These are phyloP conservation scores for Catocala fraxini DNA, from an alignment of 2,888 invertebrate genomes.

Conservation along the genomic window DNA sequence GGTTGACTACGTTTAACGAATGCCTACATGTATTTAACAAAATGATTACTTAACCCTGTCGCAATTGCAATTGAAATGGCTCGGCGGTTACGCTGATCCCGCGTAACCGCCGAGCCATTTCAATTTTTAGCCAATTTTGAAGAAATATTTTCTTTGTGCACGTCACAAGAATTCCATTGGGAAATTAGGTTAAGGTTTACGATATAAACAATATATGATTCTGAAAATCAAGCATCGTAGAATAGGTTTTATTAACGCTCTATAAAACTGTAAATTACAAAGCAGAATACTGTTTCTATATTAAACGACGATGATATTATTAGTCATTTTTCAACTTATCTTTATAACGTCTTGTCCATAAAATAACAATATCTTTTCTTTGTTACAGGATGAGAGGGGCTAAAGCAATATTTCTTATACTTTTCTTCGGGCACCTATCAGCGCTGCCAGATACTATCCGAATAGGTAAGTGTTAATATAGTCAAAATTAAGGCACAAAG, in stretches of 20 bases:
- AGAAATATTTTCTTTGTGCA: background rate
- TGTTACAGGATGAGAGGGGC: conserved; percentile 82
- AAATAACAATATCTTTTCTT: conserved; percentile 44
- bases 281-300: background rate
- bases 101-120: background rate
- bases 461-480: conserved; percentile 75
- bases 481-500: too few species aligned
- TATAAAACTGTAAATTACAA: background rate
- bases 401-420: conserved; percentile 77
- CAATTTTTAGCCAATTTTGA: background rate
- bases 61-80: too few species aligned
- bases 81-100: too few species aligned
- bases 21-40: background rate
- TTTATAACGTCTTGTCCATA: conserved; percentile 5
- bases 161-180: conserved; percentile 8
- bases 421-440: conserved; percentile 81
- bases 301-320: background rate
- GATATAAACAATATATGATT: conserved; percentile 2
- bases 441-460: conserved; percentile 86
- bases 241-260: background rate
- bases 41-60: background rate
- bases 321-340: background rate
- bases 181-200: conserved; percentile 33
- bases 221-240: background rate
- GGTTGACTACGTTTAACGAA: background rate